Percentiles rank a stretch among this genome's conserved stretches.
Evolutionary conservation across 1,140 invertebrate species (phyloP).

Genomic region (Apis florea): DNA sequence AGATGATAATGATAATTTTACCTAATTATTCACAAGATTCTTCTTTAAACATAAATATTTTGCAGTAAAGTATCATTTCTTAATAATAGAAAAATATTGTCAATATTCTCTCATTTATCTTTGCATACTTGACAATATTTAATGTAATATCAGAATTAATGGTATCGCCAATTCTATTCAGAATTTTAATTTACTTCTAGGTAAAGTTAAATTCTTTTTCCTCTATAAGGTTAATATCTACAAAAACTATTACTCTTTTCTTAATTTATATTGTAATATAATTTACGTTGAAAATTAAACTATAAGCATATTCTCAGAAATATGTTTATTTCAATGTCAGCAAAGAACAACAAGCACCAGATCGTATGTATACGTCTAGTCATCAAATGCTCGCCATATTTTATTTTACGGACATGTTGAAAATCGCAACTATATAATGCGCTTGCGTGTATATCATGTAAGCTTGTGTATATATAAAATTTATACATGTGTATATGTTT

Average conservation of each 20-base stretch:
- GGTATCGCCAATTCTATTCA: neutral
- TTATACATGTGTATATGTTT: too few species aligned
- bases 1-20: neutral
- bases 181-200: slow-evolving; percentile 19
- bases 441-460: neutral
- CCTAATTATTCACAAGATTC: neutral
- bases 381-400: slow-evolving; percentile 59
- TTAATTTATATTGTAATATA: neutral
- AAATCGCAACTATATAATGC: slow-evolving; percentile 3
- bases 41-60: slow-evolving; percentile 11
- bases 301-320: neutral
- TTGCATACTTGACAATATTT: neutral
- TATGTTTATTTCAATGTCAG: slow-evolving; percentile 19
- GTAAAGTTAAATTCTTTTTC: neutral
- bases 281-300: slow-evolving; percentile 6
- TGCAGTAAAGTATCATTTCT: slow-evolving; percentile 6
- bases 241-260: neutral
- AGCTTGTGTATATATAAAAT: neutral
- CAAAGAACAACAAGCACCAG: slow-evolving; percentile 29
- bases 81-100: neutral
- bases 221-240: slow-evolving; percentile 37
- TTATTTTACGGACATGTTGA: slow-evolving; percentile 35
- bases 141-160: slow-evolving; percentile 4
- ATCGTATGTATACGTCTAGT: slow-evolving; percentile 45
- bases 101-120: neutral